These are phyloP conservation scores for Drosophila nikananu DNA, from an alignment of 1,140 invertebrate genomes.

Conservation along the genomic window DNA sequence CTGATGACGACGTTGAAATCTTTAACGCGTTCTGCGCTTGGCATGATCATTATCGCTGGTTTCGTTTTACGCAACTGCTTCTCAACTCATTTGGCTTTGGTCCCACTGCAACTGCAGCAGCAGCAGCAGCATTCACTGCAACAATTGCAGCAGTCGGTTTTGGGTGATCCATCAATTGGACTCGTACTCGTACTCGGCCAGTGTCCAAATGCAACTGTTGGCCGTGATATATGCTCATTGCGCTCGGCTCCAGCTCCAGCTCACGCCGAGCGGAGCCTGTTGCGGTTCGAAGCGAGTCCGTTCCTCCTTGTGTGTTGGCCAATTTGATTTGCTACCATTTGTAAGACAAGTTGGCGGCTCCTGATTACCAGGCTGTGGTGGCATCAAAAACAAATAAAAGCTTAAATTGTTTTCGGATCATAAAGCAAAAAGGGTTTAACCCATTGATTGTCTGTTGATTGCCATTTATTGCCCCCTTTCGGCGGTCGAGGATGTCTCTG, in stretches of 20 bases:
- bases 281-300: conserved; percentile 15
- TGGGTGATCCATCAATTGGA: conserved; percentile 78
- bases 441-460: conserved; percentile 80
- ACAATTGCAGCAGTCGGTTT: conserved; percentile 56
- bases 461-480: conserved; percentile 71
- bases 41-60: conserved; percentile 81
- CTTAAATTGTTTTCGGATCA: conserved; percentile 83
- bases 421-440: conserved; percentile 80
- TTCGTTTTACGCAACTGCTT: conserved; percentile 80
- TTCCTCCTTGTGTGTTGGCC: conserved; percentile 39
- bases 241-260: conserved; percentile 21
- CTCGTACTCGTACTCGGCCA: conserved; percentile 41
- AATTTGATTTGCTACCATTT: conserved; percentile 74
- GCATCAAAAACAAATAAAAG: conserved; percentile 83
- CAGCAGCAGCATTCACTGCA: conserved; percentile 5
- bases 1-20: conserved; percentile 79
- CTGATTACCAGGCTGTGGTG: conserved; percentile 75
- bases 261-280: not conserved
- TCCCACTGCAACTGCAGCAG: conserved; percentile 13
- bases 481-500: conserved; percentile 22
- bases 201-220: conserved; percentile 66
- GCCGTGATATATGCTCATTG: conserved; percentile 78
- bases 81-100: conserved; percentile 76
- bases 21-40: conserved; percentile 82
- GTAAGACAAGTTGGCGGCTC: conserved; percentile 42